Conservation (phyloP, 2,888 invertebrate genomes). For the Rhogogaster chlorosoma region DNA sequence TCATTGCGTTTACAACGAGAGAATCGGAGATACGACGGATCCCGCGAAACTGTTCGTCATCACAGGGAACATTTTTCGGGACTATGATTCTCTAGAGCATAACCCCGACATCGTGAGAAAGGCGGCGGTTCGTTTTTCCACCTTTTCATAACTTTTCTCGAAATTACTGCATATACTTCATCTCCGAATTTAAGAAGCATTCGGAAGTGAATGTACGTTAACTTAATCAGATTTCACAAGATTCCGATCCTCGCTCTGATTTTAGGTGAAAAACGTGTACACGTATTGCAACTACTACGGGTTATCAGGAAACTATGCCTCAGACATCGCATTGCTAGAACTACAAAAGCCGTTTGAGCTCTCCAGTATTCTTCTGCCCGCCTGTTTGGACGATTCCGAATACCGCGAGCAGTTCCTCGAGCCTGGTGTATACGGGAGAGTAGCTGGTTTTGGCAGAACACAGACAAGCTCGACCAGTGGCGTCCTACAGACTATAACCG, state of each 20-base stretch:
- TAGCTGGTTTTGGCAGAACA: constrained; percentile 75
- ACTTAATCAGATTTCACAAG: background rate
- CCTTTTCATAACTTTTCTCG: background rate
- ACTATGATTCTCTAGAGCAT: constrained; percentile 66
- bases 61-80: constrained; percentile 73
- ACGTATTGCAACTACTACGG: constrained; percentile 68
- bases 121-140: constrained; percentile 60
- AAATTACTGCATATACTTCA: too few species aligned
- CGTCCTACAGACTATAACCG: constrained; percentile 63
- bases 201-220: background rate
- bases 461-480: constrained; percentile 64
- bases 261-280: constrained; percentile 70
- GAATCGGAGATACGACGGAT: constrained; percentile 54
- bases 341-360: constrained; percentile 65
- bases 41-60: constrained; percentile 65
- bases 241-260: constrained; percentile 40
- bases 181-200: background rate
- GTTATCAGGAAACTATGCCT: constrained; percentile 67
- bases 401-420: constrained; percentile 63
- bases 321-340: constrained; percentile 72
- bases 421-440: constrained; percentile 67
- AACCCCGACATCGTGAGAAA: constrained; percentile 63
- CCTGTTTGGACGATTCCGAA: constrained; percentile 67
- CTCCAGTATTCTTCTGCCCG: constrained; percentile 67
- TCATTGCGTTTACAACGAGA: constrained; percentile 75